These are phyloP conservation scores for Tragelaphus strepsiceros DNA, from an alignment of 2,113 vertebrate genomes.

Conservation along the genomic window DNA sequence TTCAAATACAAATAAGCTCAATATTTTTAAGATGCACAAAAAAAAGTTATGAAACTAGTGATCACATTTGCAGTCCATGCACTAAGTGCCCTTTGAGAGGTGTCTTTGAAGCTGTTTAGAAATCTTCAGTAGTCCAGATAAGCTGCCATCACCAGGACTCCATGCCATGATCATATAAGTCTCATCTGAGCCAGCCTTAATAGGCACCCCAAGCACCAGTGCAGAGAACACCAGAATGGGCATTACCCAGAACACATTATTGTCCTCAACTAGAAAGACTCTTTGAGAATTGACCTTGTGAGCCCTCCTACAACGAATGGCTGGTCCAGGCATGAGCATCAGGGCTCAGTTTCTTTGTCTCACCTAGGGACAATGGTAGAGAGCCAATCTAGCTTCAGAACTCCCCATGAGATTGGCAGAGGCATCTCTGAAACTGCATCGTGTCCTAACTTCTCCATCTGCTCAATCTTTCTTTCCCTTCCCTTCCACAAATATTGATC, in stretches of 20 bases:
- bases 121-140: neutral
- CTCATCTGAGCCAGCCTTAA: neutral
- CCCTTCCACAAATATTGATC: neutral
- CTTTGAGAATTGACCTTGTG: neutral
- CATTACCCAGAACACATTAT: neutral
- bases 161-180: neutral
- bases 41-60: neutral
- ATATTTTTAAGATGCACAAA: neutral
- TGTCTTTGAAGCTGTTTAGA: neutral
- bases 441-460: neutral
- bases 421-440: neutral
- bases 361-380: neutral
- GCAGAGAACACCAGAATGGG: rapidly evolving
- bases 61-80: neutral
- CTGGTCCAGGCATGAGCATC: neutral
- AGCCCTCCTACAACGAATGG: neutral
- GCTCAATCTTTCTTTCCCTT: neutral
- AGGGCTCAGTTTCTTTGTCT: neutral
- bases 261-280: neutral
- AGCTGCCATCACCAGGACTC: neutral
- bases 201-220: neutral
- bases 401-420: neutral
- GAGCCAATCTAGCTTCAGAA: neutral
- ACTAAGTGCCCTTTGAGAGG: neutral
- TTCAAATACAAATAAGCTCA: neutral